Percentiles rank a stretch among this genome's conserved stretches.
These are phyloP conservation scores for Xyliphius kryptos DNA, from an alignment of 2,113 vertebrate species.

Conservation along the genomic window DNA sequence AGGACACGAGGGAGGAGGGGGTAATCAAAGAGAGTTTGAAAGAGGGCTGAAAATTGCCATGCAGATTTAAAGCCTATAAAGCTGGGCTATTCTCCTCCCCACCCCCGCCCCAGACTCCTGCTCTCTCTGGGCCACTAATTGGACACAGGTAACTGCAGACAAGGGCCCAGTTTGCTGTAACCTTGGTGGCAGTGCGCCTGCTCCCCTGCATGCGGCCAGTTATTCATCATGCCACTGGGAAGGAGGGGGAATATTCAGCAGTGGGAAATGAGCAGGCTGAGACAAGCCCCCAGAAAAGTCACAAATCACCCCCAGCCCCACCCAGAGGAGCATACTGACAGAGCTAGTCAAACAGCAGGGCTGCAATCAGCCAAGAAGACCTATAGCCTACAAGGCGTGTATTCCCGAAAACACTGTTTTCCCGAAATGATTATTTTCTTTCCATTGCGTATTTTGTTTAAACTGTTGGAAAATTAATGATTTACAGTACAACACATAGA, in stretches of 20 bases:
- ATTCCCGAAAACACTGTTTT: too few species aligned
- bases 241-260: conserved; percentile 62
- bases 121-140: conserved; percentile 55
- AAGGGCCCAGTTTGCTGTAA: conserved; percentile 65
- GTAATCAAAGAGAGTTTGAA: conserved; percentile 60
- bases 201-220: conserved; percentile 60
- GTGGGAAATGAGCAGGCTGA: conserved; percentile 59
- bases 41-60: conserved; percentile 62
- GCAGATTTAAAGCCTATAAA: conserved; percentile 68
- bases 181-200: conserved; percentile 67
- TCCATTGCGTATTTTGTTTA: too few species aligned
- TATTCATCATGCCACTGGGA: conserved; percentile 64
- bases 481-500: too few species aligned
- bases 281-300: conserved; percentile 65
- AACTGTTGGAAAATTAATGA: too few species aligned
- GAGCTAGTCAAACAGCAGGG: conserved; percentile 26
- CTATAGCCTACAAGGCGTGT: too few species aligned
- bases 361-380: conserved; percentile 18
- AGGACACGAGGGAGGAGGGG: conserved; percentile 45
- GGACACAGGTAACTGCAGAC: conserved; percentile 63
- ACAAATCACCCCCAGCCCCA: conserved; percentile 68
- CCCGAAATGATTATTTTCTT: too few species aligned
- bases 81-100: conserved; percentile 49
- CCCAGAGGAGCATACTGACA: conserved; percentile 47
- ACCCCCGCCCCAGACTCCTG: conserved; percentile 10